These are phyloP conservation scores for Vanessa cardui DNA, from an alignment of 2,888 invertebrate species.

Conservation along the genomic window DNA sequence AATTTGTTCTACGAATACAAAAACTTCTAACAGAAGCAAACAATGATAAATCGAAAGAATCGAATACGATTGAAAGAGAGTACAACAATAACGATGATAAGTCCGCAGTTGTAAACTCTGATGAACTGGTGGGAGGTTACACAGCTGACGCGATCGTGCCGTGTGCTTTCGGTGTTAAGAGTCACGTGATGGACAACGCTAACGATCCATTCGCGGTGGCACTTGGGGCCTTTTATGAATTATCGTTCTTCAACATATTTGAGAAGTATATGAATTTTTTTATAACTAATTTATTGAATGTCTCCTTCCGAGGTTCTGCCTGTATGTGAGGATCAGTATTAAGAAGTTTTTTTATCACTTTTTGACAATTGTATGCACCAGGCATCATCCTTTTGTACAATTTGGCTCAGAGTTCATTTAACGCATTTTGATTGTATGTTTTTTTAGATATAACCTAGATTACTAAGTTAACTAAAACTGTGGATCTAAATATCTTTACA, in stretches of 20 bases:
- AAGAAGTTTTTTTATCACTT: too few relatives aligned
- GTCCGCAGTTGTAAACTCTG: slow-evolving; percentile 58
- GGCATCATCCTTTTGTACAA: too few relatives aligned
- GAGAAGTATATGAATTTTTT: slow-evolving; percentile 66
- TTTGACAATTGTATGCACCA: too few relatives aligned
- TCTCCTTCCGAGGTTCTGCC: too few relatives aligned
- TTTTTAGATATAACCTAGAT: too few relatives aligned
- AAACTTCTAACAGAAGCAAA: slow-evolving; percentile 48
- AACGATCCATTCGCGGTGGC: slow-evolving; percentile 75
- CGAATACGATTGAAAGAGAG: slow-evolving; percentile 12
- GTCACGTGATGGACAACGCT: slow-evolving; percentile 71
- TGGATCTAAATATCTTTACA: too few relatives aligned
- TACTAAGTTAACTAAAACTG: too few relatives aligned
- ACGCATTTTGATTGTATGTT: too few relatives aligned
- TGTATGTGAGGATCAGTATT: too few relatives aligned
- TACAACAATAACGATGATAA: slow-evolving; percentile 23
- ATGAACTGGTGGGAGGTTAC: slow-evolving; percentile 71
- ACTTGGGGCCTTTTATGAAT: slow-evolving; percentile 73
- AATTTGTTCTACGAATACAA: slow-evolving; percentile 60
- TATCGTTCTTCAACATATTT: slow-evolving; percentile 68
- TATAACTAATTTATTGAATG: not conserved
- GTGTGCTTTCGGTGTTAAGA: slow-evolving; percentile 74
- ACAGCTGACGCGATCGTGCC: slow-evolving; percentile 79
- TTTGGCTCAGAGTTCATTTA: too few relatives aligned
- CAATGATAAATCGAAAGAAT: slow-evolving; percentile 36